Evolutionary conservation across 92 coral and sea anemone species (phyloP).

Genomic region (Galaxea fascicularis): DNA sequence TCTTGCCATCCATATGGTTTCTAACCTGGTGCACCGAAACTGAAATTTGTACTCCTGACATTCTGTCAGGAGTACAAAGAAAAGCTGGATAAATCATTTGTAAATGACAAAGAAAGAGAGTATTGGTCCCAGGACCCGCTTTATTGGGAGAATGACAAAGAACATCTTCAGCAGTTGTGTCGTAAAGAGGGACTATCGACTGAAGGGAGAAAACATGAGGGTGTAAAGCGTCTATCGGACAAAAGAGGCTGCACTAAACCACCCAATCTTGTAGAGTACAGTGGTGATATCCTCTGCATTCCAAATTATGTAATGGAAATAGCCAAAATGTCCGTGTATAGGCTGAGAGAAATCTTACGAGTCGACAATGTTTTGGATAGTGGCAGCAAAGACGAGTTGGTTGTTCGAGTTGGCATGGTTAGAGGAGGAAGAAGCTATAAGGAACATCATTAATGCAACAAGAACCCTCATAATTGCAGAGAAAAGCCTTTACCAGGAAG

Average conservation of each 20-base stretch:
- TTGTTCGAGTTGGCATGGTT: constrained; percentile 69
- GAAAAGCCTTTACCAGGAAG: constrained; percentile 20
- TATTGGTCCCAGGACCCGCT: constrained; percentile 70
- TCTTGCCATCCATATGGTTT: constrained; percentile 51
- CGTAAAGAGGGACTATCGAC: constrained; percentile 44
- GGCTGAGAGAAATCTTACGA: constrained; percentile 56
- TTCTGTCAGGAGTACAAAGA: constrained; percentile 43
- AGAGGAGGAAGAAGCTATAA: constrained; percentile 51
- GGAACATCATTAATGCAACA: constrained; percentile 29
- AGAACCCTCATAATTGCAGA: constrained; percentile 13
- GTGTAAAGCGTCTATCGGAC: constrained; percentile 41
- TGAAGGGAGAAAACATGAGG: constrained; percentile 68
- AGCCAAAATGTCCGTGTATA: constrained; percentile 58
- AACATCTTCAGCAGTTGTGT: constrained; percentile 48
- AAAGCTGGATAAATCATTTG: constrained; percentile 32
- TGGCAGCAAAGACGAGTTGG: constrained; percentile 74
- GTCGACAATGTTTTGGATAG: constrained; percentile 64
- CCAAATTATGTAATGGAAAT: constrained; percentile 60
- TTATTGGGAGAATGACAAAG: constrained; percentile 44
- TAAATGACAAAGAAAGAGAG: constrained; percentile 58
- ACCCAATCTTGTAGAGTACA: constrained; percentile 56
- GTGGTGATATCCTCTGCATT: constrained; percentile 42
- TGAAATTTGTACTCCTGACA: constrained; percentile 45
- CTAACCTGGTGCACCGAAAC: constrained; percentile 68
- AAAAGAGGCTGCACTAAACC: constrained; percentile 34